Percentiles rank a stretch among this genome's conserved stretches.
Evolutionary conservation across 2,888 invertebrate genomes (phyloP).

Genomic region (Barypeithes pellucidus): DNA sequence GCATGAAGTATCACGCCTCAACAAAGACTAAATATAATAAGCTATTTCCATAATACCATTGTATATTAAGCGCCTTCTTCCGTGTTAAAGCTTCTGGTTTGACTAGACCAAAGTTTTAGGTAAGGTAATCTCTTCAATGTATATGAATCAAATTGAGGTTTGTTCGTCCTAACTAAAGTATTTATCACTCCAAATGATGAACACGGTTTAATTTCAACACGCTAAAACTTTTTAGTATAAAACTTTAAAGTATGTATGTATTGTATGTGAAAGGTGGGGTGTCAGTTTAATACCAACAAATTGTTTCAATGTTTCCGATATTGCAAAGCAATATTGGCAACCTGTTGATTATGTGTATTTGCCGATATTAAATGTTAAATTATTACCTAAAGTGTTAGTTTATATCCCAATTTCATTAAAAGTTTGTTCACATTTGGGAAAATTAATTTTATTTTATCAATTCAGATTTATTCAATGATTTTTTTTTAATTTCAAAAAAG

Average conservation of each 20-base stretch:
- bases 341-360: constrained; percentile 22
- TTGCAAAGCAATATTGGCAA: constrained; percentile 15
- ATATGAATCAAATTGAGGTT: no score
- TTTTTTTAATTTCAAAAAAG: background rate
- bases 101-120: no score
- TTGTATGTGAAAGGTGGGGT: no score
- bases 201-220: background rate
- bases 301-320: constrained; percentile 13
- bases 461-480: background rate
- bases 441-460: background rate
- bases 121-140: no score
- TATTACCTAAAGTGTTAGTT: constrained; percentile 17
- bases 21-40: no score
- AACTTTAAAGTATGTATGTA: background rate
- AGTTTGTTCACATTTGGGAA: background rate
- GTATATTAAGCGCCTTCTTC: no score
- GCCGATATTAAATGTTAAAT: constrained; percentile 6
- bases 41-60: no score
- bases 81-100: no score
- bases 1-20: no score
- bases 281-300: background rate
- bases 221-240: constrained; percentile 1
- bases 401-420: no score
- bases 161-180: no score
- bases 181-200: background rate